Base-by-base conservation (phyloP, 2,113 vertebrate species). In the Silurus asotus region DNA sequence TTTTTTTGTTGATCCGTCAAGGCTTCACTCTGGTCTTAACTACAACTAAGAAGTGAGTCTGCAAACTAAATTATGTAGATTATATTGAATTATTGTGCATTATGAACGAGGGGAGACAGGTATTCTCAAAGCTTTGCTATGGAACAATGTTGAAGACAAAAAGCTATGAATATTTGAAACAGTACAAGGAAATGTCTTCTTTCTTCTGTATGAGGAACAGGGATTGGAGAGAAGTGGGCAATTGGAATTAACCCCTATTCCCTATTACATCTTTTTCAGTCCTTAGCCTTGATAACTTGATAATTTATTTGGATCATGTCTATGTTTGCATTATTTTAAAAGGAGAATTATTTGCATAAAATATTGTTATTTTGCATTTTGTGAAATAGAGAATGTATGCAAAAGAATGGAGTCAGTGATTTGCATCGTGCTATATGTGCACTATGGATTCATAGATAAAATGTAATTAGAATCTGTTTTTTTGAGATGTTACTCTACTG, bases 111-210 rank as follows among this genome's bases (percentile, higher is more conserved):
- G 20, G 61, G 62, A 82, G 83, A 78, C 78, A 81, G 23, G 37
- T 58, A 67, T 85, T 84, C 76, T 75, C 62, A 48, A 15, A 3
- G 59, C 67, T 76, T 74, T 55, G 67, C 72, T 25, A 89, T 91
- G 88, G 82, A 88, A 88, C 89, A 87, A 91, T 86, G 85, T 77
- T 89, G 84, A 58, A 87, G 88, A 90, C 84, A 87, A 88, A 89
- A 78, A 62, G n/a, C 64, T 17, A 76, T 92, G 85, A 85, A 91
- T 93, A 84, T 92, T 92, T 92, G 76, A 93, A 92, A 81, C 65
- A 1, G 45, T 67, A 83, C 90, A 86, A 67, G 28, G 59, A 75
- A 75, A 84, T 58, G 82, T 72, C 13, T 0, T 88, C 86, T 37
- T 87, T 85, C 62, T 67, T 72, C 72, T 7, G 28, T 67, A 69